Base-by-base conservation (phyloP, 2,797 vertebrate genomes). In the Ataeniobius toweri region DNA sequence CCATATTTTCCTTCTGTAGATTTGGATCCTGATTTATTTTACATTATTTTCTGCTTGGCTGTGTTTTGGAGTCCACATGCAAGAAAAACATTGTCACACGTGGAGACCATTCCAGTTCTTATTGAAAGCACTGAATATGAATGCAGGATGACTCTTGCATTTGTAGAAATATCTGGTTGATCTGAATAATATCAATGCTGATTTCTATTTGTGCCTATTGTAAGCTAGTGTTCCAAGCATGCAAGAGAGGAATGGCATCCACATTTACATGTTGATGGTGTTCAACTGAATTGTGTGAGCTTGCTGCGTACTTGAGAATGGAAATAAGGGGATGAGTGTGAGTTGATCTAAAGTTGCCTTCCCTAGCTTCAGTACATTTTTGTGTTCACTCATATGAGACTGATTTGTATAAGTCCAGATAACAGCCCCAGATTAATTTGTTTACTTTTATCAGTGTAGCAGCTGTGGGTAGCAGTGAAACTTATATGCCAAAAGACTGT, bases 261-360 rank as follows among this genome's bases (percentile, higher is more conserved):
- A 31, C 41, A 89, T 85, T 83, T 85, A 79, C 71, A 88, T 89
- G 74, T 81, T 75, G 28, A 83, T 78, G 41, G 86, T 68, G 73
- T 75, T 78, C 46, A 58, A 84, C 16, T 78, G 36, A 71, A 50
- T 61, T 71, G 44, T 31, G 46, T 8, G 50, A 39, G 46, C 72
- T 70, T 44, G 0, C 50, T 74, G 61, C 58, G 3, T 28, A 51
- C 71, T 75, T 68, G 2, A 53, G 46, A 83, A 86, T 74, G 71
- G 7, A 51, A 74, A 77, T 80, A 24, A 46, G 4, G 13, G 13
- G 28, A 73, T 65, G 48, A 88, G 3, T 53, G 44, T 65, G 69
- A 67, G 41, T 65, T 24, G 69, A 80, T 59, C 26, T 74, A 67
- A 13, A 73, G 75, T 69, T 16, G 24, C 71, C 80, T 78, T 77